A percentile compares a stretch with the other conserved stretches of the same genome.
phyloP scores from a whole-genome alignment of 2,888 invertebrate species.

The Notocelia uddmanniana region DNA sequence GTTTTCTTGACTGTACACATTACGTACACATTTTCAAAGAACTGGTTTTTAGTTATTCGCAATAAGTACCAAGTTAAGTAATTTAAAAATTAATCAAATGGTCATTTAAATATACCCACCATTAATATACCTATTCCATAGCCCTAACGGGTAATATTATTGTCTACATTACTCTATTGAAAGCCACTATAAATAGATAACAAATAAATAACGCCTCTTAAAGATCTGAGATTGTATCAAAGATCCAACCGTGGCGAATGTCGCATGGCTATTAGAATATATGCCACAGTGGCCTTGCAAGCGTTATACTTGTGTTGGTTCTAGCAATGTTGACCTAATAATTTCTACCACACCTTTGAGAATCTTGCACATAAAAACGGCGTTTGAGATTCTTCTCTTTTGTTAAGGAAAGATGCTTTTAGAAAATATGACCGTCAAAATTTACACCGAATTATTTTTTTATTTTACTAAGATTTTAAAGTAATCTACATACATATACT shows the following conservation, averaged over 20 bases:
- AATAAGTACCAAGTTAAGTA: not conserved
- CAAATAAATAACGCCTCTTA: conserved; percentile 2
- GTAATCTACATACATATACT: too few relatives aligned
- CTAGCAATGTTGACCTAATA: conserved; percentile 24
- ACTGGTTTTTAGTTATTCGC: not conserved
- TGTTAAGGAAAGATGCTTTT: not conserved
- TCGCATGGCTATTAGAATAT: conserved; percentile 12
- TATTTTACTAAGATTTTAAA: too few relatives aligned
- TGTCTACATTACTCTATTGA: not conserved
- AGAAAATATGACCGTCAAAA: not conserved
- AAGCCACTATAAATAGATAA: conserved; percentile 8
- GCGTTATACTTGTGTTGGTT: not conserved
- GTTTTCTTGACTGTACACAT: not conserved
- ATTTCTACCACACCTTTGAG: not conserved
- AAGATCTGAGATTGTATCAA: conserved; percentile 22
- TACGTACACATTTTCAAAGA: not conserved
- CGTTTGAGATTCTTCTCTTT: not conserved
- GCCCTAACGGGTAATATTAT: not conserved
- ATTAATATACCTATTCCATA: not conserved
- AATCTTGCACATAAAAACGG: not conserved
- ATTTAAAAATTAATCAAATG: too few relatives aligned
- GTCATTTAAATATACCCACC: too few relatives aligned
- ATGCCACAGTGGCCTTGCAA: conserved; percentile 28
- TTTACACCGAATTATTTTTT: not conserved
- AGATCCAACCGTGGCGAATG: conserved; percentile 18